Evolutionary conservation across 2,113 vertebrate species (phyloP).

Genomic region (Clarias magur): DNA sequence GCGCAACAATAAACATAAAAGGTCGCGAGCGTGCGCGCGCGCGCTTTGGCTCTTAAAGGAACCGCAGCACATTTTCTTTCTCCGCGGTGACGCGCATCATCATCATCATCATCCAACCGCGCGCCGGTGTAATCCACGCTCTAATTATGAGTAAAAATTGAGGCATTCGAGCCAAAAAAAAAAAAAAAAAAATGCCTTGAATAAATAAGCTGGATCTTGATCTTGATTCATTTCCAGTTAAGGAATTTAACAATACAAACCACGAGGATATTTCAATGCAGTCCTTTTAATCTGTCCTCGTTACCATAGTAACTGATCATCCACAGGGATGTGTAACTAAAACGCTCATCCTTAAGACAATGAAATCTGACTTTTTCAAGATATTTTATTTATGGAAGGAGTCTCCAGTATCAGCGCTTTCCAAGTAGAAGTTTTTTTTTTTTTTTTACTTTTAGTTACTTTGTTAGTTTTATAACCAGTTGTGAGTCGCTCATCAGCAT

Average conservation of each 20-base stretch:
- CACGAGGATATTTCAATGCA: neutral
- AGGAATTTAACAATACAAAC: too few relatives aligned
- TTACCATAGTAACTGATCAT: neutral
- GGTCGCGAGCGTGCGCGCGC: constrained; percentile 5
- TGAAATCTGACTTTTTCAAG: neutral
- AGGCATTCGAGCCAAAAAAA: too few relatives aligned
- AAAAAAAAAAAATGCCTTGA: too few relatives aligned
- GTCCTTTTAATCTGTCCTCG: neutral
- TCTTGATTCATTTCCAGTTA: too few relatives aligned
- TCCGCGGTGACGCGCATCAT: neutral
- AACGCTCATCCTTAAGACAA: neutral
- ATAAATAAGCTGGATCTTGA: too few relatives aligned
- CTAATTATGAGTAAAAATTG: too few relatives aligned
- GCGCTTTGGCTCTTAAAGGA: constrained; percentile 9
- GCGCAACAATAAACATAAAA: constrained; percentile 19
- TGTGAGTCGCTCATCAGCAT: too few relatives aligned
- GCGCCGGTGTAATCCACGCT: too few relatives aligned
- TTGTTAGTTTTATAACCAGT: too few relatives aligned
- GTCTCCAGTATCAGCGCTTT: neutral
- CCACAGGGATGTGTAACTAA: neutral
- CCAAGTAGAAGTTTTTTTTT: too few relatives aligned
- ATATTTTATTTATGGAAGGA: neutral
- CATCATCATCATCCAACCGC: too few relatives aligned
- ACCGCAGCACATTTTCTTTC: neutral
- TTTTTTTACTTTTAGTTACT: too few relatives aligned